These are phyloP conservation scores for Xanthorhoe spadicearia DNA, from an alignment of 2,888 invertebrate genomes.

Conservation along the genomic window DNA sequence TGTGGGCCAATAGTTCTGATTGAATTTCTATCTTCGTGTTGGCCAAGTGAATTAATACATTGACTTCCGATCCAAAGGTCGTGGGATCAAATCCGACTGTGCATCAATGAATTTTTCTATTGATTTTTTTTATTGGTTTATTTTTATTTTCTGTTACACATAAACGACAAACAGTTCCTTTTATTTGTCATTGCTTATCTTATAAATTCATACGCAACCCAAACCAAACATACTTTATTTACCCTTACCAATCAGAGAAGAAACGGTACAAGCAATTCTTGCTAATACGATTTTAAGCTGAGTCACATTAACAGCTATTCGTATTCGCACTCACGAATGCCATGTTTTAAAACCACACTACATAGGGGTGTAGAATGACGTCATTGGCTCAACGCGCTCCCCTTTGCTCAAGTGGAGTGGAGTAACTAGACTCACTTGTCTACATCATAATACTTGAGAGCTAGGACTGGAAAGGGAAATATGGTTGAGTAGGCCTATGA, in stretches of 20 bases:
- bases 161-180: background rate
- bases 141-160: background rate
- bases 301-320: constrained; percentile 52
- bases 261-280: constrained; percentile 23
- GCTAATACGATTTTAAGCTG: constrained; percentile 45
- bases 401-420: constrained; percentile 44
- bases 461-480: constrained; percentile 26
- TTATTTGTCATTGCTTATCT: background rate
- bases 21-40: no score
- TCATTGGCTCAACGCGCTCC: constrained; percentile 79
- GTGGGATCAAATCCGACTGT: no score
- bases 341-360: constrained; percentile 56
- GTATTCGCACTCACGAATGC: constrained; percentile 57
- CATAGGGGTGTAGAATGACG: constrained; percentile 62
- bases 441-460: constrained; percentile 37
- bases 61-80: no score
- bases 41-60: no score
- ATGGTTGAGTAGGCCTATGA: constrained; percentile 15
- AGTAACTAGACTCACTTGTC: constrained; percentile 42
- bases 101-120: no score
- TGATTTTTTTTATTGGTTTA: no score
- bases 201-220: background rate
- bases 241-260: constrained; percentile 24
- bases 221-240: constrained; percentile 32
- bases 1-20: no score